phyloP scores from a whole-genome alignment of 2,113 vertebrate species.

The Syrrhaptes paradoxus region DNA sequence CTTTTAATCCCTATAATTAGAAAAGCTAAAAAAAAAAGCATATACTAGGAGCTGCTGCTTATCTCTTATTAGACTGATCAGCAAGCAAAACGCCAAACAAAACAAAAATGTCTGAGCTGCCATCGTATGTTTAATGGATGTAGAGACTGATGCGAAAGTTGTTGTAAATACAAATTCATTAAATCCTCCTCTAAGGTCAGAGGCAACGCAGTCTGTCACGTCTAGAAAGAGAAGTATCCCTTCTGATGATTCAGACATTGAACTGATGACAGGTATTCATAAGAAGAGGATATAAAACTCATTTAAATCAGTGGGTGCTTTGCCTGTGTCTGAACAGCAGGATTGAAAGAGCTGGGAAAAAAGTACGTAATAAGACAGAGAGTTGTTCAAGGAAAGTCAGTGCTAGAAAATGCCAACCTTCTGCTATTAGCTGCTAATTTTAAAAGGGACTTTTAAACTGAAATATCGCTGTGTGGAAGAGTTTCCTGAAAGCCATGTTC shows the following conservation, averaged over 20 bases:
- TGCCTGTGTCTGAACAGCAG: background rate
- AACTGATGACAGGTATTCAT: background rate
- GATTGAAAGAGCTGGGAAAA: background rate
- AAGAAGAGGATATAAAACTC: background rate
- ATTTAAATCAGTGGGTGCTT: background rate
- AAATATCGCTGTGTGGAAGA: background rate
- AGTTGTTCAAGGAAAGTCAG: background rate
- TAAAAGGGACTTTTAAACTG: slow-evolving; percentile 31
- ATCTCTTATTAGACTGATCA: background rate
- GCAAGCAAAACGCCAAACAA: background rate
- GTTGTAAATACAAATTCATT: background rate
- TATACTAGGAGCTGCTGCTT: background rate
- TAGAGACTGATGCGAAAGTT: background rate
- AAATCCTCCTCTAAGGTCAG: background rate
- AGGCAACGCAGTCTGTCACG: background rate
- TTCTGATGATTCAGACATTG: background rate
- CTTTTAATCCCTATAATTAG: background rate
- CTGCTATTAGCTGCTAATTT: background rate
- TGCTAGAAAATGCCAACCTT: background rate
- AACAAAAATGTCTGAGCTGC: background rate
- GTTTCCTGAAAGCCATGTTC: background rate
- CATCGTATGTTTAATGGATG: background rate
- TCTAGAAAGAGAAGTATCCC: background rate
- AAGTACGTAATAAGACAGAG: background rate
- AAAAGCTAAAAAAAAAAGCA: background rate